Conservation (phyloP, 2,113 vertebrate genomes). For the Callocephalon fimbriatum region DNA sequence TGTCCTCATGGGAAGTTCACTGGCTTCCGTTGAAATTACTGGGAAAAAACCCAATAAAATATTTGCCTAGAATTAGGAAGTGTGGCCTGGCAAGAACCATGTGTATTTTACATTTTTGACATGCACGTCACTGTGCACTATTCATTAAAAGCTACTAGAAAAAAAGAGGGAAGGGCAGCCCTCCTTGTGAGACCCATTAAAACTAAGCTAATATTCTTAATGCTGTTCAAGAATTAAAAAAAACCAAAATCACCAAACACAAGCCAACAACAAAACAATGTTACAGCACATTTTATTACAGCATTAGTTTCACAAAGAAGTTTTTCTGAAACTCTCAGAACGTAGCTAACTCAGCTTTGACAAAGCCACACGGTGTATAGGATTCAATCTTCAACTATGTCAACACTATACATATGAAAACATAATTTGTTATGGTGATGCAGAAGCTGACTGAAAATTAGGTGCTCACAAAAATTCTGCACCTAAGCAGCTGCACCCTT, state of each 20-base stretch:
- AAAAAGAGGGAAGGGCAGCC: background rate
- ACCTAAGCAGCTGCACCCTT: background rate
- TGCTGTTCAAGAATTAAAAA: background rate
- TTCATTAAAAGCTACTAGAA: background rate
- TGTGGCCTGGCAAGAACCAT: background rate
- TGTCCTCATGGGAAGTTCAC: background rate
- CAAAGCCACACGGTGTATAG: background rate
- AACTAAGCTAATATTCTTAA: background rate
- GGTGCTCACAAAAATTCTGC: background rate
- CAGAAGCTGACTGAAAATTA: background rate
- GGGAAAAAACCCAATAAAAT: background rate
- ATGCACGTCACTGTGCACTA: background rate
- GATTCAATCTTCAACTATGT: background rate
- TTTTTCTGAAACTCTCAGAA: background rate
- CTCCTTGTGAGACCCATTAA: background rate
- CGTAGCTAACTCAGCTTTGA: background rate
- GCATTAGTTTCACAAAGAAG: background rate
- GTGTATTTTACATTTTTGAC: constrained; percentile 15
- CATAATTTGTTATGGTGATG: background rate
- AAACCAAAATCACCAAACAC: background rate
- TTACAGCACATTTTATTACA: background rate
- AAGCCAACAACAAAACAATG: background rate
- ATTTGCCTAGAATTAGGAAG: background rate
- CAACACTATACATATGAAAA: background rate
- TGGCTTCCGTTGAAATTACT: background rate